Conservation (phyloP, 2,888 invertebrate genomes). For the Morpho deidamia region DNA sequence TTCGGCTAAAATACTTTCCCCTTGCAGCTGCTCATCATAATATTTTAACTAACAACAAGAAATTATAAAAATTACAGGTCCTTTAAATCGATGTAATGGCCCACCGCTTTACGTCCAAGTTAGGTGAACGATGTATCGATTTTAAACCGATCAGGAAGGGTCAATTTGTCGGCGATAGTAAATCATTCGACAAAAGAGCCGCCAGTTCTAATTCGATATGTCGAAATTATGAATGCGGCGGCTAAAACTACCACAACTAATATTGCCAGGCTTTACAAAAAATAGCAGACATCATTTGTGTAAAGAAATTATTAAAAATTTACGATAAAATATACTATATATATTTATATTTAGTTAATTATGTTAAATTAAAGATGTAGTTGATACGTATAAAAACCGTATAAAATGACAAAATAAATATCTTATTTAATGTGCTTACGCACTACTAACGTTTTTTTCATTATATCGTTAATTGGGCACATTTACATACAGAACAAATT, state of each 20-base stretch:
- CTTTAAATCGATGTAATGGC: slow-evolving; percentile 69
- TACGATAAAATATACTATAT: neutral
- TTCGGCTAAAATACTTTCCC: neutral
- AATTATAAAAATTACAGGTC: slow-evolving; percentile 49
- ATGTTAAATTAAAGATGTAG: too few species aligned
- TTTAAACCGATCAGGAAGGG: slow-evolving; percentile 45
- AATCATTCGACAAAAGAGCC: slow-evolving; percentile 73
- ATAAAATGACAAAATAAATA: neutral
- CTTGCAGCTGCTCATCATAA: neutral
- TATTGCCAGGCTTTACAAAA: neutral
- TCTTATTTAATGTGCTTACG: too few species aligned
- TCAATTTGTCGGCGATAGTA: slow-evolving; percentile 73
- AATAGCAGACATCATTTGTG: neutral
- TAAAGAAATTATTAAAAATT: slow-evolving; percentile 1
- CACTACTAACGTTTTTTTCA: too few species aligned
- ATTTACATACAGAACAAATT: too few species aligned
- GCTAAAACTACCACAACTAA: slow-evolving; percentile 5
- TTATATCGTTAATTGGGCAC: too few species aligned
- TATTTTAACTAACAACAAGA: neutral
- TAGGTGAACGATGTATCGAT: slow-evolving; percentile 48
- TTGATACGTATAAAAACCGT: neutral
- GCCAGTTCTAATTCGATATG: slow-evolving; percentile 73
- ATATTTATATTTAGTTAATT: too few species aligned
- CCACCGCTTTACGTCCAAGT: slow-evolving; percentile 51
- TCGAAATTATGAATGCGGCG: slow-evolving; percentile 60